Base-by-base conservation (phyloP, 2,113 vertebrate genomes). In the Burhinus bistriatus region DNA sequence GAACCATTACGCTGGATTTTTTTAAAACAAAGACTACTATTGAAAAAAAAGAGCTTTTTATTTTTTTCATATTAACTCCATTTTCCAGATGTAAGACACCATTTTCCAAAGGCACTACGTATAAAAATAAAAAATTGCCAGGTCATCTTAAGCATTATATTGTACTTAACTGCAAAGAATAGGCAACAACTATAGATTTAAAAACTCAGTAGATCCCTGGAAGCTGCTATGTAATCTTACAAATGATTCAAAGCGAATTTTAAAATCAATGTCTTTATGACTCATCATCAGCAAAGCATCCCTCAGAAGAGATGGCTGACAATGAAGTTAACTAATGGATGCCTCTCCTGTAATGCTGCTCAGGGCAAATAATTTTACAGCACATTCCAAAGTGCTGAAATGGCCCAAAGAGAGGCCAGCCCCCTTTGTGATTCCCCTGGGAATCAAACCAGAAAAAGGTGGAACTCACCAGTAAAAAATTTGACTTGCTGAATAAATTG, bases 201-300 rank as follows among this genome's bases (percentile, higher is more conserved):
- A 79, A 96, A 98, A 95, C 86, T 95, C 87, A 96, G 83, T 91
- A 82, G 95, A 95, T 97, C 93, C 96, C 92, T 93, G 61, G 94
- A 94, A 97, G 93, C 96, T 45, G 80, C 90, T 96, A 61, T 95
- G 97, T 97, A 95, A 97, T 98, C 95, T 97, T 96, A 96, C 4
- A 26, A 96, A 97, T 21, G 88, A 96, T 92, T 98, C 95, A 97
- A 95, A 97, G 97, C 93, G 96, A 98, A 96, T 97, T 97, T 95
- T 97, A 98, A 97, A 98, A 97, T 97, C 97, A 93, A 97, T 98
- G 97, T 87, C 92, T 98, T 97, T 98, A 96, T 97, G 97, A 97
- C 78, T 97, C 96, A 97, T 96, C 93, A 97, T 90, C 94, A 97
- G 92, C 96, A 98, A 94, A 61, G 70, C 85, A 93, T 96, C 91